Evolutionary conservation across 2,888 invertebrate genomes (phyloP), one percentile per base, ranked within the genome.

Genomic region (Gastrophysa polygoni): DNA sequence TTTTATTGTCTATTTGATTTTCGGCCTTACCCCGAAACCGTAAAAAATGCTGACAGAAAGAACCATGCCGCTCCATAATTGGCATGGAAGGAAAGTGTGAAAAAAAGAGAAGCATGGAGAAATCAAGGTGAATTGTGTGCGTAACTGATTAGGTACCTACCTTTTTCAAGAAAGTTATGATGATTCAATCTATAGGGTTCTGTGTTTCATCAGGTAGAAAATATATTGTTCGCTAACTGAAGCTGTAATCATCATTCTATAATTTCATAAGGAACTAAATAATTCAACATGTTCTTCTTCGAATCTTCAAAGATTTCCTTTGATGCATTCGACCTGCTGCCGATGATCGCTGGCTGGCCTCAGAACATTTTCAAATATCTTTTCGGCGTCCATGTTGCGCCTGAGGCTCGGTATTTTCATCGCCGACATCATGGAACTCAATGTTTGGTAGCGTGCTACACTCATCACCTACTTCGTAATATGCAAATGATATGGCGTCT

Each of bases 1-100:
- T 59, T 65, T 65, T 63, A 66, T 57, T 63, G 51, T 66, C 65
- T 61, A 59, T 66, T 60, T 66, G 65, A 68, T 59, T 58, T 63
- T 63, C 52, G 62, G 46, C 60, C 62, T 54, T 57, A 59, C 56
- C 55, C 62, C 60, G 59, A 59, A 59, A 57, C 58, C 55, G 47
- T 65, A 65, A 65, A 61, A 64, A 63, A 61, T 66, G 61, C 57
- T 59, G 60, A 61, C 52, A 61, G 61, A 54, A 54, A 57, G 54
- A 54, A 43, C 38, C 38, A 14, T 24, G 54, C 54, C 54, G 54
- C 54, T 54, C 29, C 49, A 20, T 60, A 56, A 59, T 63, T 63
- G 57, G 59, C 49, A 32, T 59, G 50, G 56, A 50, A 32, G 18
- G 47, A 44, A 57, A 59, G 63, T 63, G 63, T 63, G 52, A 59